These are phyloP conservation scores for Varecia variegata DNA, from an alignment of 2,797 vertebrate genomes.

Conservation along the genomic window DNA sequence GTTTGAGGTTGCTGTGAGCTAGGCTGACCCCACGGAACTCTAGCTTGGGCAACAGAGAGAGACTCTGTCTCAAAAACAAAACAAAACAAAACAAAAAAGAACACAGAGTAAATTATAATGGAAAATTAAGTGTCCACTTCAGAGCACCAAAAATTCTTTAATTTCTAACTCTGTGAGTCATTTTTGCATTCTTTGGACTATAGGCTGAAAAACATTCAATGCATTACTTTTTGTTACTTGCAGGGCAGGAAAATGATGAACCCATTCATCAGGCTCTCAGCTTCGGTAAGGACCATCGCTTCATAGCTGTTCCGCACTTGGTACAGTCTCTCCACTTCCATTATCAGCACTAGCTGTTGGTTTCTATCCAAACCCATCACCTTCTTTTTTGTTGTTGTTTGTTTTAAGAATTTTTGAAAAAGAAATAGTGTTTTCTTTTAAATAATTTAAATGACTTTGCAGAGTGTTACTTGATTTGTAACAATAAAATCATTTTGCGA, in stretches of 20 bases:
- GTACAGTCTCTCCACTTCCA: not conserved
- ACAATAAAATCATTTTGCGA: slow-evolving; percentile 45
- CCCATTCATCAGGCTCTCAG: not conserved
- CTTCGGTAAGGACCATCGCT: not conserved
- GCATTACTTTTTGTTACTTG: not conserved
- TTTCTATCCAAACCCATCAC: not conserved
- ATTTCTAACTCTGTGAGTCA: not conserved
- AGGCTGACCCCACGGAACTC: too few relatives aligned
- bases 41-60: too few relatives aligned
- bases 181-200: not conserved
- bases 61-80: too few relatives aligned
- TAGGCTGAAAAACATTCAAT: not conserved
- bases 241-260: not conserved
- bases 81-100: too few relatives aligned
- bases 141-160: not conserved
- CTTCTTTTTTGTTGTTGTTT: not conserved
- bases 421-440: slow-evolving; percentile 47
- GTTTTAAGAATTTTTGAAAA: slow-evolving; percentile 19
- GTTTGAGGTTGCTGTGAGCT: too few relatives aligned
- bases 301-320: not conserved
- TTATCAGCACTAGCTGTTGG: not conserved
- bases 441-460: slow-evolving; percentile 62
- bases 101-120: not conserved
- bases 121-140: not conserved
- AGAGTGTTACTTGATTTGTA: slow-evolving; percentile 52